phyloP scores from a whole-genome alignment of 2,113 vertebrate genomes.

The Illadopsis cleaveri region DNA sequence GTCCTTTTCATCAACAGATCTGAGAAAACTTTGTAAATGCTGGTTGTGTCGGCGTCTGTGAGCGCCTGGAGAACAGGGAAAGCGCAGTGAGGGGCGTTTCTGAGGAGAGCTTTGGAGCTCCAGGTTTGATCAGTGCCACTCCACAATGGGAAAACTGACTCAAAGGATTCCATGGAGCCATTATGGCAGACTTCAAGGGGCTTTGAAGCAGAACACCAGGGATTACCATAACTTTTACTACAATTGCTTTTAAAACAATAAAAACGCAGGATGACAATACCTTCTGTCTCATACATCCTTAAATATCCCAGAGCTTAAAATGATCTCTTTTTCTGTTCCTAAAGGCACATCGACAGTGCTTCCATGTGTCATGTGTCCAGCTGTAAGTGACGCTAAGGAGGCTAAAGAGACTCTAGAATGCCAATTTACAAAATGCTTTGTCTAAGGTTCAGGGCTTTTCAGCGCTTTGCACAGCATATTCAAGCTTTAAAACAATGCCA shows the following conservation, averaged over 20 bases:
- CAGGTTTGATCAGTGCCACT: background rate
- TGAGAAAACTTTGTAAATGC: background rate
- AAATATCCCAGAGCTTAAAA: background rate
- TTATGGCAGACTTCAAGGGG: background rate
- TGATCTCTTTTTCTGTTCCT: background rate
- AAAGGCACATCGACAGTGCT: background rate
- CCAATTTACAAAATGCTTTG: background rate
- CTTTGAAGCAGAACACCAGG: background rate
- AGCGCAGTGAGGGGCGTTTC: background rate
- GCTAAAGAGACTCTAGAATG: background rate
- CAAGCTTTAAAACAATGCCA: background rate
- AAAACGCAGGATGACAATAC: background rate
- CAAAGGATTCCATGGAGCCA: conserved; percentile 1
- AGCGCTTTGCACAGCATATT: background rate
- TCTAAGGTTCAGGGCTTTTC: background rate
- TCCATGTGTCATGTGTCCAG: background rate
- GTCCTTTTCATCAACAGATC: conserved; percentile 17
- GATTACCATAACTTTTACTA: background rate
- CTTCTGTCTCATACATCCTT: background rate
- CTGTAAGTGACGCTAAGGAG: background rate
- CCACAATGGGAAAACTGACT: background rate
- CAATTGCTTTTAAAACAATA: background rate
- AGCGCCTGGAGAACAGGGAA: background rate
- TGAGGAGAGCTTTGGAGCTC: background rate
- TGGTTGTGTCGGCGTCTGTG: background rate